These are phyloP conservation scores for Platichthys flesus DNA, from an alignment of 2,113 vertebrate species.

Conservation along the genomic window DNA sequence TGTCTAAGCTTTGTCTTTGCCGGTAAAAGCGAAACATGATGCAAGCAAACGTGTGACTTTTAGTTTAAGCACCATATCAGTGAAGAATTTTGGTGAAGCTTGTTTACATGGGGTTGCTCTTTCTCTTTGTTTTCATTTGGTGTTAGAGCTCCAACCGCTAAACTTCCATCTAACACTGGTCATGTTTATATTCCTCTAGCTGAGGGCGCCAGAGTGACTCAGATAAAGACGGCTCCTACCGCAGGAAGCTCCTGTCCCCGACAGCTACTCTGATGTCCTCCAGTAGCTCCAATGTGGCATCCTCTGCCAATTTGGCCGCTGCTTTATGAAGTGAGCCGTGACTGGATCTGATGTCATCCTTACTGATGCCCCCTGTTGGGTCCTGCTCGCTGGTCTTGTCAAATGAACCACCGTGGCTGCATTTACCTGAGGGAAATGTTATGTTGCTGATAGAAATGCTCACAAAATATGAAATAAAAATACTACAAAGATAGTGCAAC, in stretches of 20 bases:
- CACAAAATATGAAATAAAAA: neutral
- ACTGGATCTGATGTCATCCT: constrained; percentile 49
- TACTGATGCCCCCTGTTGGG: constrained; percentile 74
- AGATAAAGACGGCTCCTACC: constrained; percentile 27
- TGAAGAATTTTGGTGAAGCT: too few species aligned
- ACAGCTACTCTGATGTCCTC: constrained; percentile 69
- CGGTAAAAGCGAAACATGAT: too few species aligned
- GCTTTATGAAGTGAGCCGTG: constrained; percentile 66
- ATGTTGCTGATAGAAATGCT: neutral
- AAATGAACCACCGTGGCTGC: constrained; percentile 64
- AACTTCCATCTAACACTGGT: neutral
- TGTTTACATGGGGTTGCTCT: too few species aligned
- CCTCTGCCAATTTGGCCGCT: constrained; percentile 65
- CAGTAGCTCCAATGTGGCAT: constrained; percentile 73
- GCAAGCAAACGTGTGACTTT: too few species aligned
- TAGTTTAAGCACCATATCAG: too few species aligned
- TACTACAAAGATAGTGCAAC: too few species aligned
- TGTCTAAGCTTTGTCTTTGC: too few species aligned
- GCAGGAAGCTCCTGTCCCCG: constrained; percentile 68
- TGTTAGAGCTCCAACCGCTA: neutral
- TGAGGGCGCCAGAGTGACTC: neutral
- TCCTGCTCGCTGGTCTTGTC: constrained; percentile 59
- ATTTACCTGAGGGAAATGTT: constrained; percentile 65
- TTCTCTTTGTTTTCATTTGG: too few species aligned
- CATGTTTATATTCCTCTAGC: neutral